A percentile compares a stretch with the other conserved stretches of the same genome.
Conservation (phyloP, 2,113 vertebrate species). For the Passer domesticus region DNA sequence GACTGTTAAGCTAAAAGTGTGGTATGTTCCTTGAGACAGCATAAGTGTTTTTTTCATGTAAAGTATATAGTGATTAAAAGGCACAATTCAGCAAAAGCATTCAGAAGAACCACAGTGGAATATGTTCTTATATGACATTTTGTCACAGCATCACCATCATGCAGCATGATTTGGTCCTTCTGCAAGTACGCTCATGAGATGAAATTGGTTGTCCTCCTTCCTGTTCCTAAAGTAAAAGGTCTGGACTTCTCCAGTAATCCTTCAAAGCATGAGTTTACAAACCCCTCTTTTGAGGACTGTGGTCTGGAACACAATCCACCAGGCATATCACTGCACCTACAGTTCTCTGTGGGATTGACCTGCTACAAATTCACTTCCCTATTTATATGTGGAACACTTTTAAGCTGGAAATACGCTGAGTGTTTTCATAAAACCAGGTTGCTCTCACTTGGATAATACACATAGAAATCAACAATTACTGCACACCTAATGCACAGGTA, state of each 20-base stretch:
- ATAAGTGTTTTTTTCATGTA: background rate
- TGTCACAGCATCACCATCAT: background rate
- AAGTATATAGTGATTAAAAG: background rate
- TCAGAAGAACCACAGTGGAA: background rate
- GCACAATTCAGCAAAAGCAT: background rate
- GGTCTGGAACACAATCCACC: background rate
- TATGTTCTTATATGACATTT: background rate
- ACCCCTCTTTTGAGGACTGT: background rate
- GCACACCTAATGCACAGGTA: background rate
- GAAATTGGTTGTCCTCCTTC: background rate
- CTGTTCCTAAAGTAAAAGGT: background rate
- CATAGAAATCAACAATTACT: background rate
- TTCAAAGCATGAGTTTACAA: background rate
- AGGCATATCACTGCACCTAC: background rate
- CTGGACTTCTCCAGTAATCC: background rate
- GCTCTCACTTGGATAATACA: background rate
- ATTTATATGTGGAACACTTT: background rate
- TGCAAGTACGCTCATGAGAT: background rate
- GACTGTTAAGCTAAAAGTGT: background rate
- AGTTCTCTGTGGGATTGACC: background rate
- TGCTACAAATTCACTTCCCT: background rate
- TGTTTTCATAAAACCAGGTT: background rate
- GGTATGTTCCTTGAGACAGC: fast-evolving
- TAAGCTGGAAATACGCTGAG: background rate
- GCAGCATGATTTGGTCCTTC: background rate